A percentile compares a stretch with the other conserved stretches of the same genome.
Evolutionary conservation across 2,797 vertebrate species (phyloP).

Genomic region (Limosa lapponica): DNA sequence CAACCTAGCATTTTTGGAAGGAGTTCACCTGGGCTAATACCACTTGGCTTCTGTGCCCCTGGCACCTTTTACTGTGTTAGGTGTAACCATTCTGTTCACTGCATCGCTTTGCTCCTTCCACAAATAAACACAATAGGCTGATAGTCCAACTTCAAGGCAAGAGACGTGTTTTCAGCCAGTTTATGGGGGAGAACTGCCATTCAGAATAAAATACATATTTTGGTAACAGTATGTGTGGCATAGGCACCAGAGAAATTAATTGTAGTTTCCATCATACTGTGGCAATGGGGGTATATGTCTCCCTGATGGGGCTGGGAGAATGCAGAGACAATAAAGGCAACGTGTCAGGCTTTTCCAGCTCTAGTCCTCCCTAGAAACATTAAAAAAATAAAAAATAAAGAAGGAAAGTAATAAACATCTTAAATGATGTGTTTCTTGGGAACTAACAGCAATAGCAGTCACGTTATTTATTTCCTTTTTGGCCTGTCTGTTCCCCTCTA

Average conservation of each 20-base stretch:
- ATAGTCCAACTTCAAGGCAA: neutral
- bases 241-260: neutral
- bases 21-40: neutral
- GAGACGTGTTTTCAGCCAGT: neutral
- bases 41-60: neutral
- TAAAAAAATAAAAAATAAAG: neutral
- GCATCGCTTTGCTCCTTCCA: neutral
- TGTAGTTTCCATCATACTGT: neutral
- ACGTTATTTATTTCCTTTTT: neutral
- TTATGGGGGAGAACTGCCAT: neutral
- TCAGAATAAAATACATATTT: neutral
- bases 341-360: neutral
- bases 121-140: fast-evolving
- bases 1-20: neutral
- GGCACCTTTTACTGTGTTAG: neutral
- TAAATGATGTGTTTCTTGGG: neutral
- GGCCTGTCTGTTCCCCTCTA: neutral
- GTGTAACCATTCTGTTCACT: neutral
- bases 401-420: neutral
- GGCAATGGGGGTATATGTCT: neutral
- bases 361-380: neutral
- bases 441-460: neutral
- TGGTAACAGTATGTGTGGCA: neutral
- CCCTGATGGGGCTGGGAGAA: neutral
- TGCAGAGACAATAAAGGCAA: neutral